Conservation (phyloP, 2,113 vertebrate species). For the Amphilophus citrinellus region DNA sequence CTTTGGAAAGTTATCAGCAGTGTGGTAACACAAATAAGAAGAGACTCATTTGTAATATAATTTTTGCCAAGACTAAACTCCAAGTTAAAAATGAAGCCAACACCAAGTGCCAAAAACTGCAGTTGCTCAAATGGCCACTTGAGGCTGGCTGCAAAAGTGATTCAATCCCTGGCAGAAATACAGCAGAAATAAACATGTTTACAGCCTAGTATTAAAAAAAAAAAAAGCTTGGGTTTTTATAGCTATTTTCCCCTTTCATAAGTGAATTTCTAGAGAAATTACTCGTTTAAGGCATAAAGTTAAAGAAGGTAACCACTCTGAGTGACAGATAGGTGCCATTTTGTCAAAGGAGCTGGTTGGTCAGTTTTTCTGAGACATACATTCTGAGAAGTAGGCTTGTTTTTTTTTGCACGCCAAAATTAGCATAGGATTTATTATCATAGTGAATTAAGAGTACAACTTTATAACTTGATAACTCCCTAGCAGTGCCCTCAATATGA, state of each 20-base stretch:
- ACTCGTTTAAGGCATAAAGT: neutral
- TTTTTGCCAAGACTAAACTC: conserved; percentile 1
- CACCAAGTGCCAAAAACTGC: conserved; percentile 1
- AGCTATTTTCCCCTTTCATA: neutral
- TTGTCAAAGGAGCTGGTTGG: neutral
- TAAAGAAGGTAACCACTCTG: neutral
- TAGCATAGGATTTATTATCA: neutral
- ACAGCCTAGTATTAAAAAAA: neutral
- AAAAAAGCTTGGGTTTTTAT: neutral
- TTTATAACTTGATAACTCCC: neutral
- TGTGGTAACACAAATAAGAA: conserved; percentile 1
- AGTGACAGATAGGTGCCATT: neutral
- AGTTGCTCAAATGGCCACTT: conserved; percentile 5
- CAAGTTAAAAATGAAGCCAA: neutral
- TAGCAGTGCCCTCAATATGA: neutral
- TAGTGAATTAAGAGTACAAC: neutral
- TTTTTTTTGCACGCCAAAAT: neutral
- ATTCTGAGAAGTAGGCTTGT: neutral
- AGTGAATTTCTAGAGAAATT: neutral
- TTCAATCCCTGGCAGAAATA: neutral
- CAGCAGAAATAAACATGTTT: conserved; percentile 12
- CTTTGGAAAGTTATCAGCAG: conserved; percentile 1
- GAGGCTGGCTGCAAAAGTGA: neutral
- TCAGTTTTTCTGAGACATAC: neutral
- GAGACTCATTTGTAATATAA: neutral